A percentile compares a stretch with the other conserved stretches of the same genome.
Evolutionary conservation across 1,140 invertebrate genomes (phyloP).

Genomic region (Anastrepha ludens): DNA sequence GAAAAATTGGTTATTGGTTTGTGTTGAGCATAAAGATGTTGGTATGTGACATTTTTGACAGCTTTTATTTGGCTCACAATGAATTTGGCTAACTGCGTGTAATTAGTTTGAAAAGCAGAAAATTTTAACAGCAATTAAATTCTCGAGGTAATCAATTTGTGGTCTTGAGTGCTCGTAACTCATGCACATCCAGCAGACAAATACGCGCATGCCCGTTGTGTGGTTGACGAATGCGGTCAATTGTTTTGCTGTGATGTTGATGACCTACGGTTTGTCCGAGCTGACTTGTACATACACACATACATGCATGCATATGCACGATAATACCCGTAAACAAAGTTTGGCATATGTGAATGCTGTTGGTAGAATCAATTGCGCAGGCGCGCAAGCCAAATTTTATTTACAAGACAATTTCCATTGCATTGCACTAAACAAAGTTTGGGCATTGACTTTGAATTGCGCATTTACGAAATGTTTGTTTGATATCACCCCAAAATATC

Average conservation of each 20-base stretch:
- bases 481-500: background rate
- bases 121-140: background rate
- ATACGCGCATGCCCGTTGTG: background rate
- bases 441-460: background rate
- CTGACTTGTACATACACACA: background rate
- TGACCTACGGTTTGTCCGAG: background rate
- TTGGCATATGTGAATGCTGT: background rate
- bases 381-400: background rate
- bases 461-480: background rate
- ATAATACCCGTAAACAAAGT: background rate
- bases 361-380: background rate
- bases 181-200: background rate
- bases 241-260: background rate
- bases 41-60: background rate
- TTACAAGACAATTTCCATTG: background rate
- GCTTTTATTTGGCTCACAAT: background rate
- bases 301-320: too few species aligned
- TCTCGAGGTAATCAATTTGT: conserved; percentile 17
- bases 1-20: background rate
- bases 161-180: background rate
- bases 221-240: background rate
- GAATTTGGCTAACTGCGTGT: background rate
- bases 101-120: background rate
- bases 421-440: background rate
- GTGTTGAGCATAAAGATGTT: background rate